phyloP scores from a whole-genome alignment of 2,888 invertebrate species.

The Microchrysa polita region DNA sequence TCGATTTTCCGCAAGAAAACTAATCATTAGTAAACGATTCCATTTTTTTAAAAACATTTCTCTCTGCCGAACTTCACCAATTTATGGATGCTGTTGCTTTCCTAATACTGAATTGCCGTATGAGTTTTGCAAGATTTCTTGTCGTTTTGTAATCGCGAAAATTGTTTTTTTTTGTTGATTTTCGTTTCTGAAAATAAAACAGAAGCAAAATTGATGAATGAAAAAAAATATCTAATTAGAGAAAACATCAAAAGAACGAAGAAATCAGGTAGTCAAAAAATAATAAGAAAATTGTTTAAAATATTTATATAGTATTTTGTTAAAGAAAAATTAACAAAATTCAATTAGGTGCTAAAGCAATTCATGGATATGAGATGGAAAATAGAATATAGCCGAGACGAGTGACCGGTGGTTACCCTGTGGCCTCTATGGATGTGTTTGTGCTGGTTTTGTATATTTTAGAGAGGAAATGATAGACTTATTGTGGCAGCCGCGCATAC shows the following conservation, averaged over 20 bases:
- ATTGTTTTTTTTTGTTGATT: too few species aligned
- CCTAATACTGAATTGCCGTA: background rate
- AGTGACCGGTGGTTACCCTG: too few species aligned
- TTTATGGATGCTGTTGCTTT: too few species aligned
- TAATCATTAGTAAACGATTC: conserved; percentile 29
- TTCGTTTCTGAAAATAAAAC: too few species aligned
- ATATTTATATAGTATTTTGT: conserved; percentile 1
- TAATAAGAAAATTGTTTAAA: too few species aligned
- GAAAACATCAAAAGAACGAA: background rate
- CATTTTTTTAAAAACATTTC: conserved; percentile 21
- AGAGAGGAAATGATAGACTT: too few species aligned
- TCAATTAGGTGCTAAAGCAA: conserved; percentile 15
- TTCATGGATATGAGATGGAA: background rate
- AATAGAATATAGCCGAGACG: background rate
- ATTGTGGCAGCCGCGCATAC: too few species aligned
- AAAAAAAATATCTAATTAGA: background rate
- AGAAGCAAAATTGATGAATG: background rate
- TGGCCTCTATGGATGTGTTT: too few species aligned
- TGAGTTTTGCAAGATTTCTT: background rate
- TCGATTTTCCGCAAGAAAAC: conserved; percentile 1
- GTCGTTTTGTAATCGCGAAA: too few species aligned
- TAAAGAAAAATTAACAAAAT: background rate
- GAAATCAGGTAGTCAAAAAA: background rate
- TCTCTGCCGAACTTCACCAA: background rate
- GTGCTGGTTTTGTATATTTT: too few species aligned